Percentiles rank a stretch among this genome's conserved stretches.
phyloP scores from a whole-genome alignment of 2,797 vertebrate genomes.

The Pangasius sanitwongsei region DNA sequence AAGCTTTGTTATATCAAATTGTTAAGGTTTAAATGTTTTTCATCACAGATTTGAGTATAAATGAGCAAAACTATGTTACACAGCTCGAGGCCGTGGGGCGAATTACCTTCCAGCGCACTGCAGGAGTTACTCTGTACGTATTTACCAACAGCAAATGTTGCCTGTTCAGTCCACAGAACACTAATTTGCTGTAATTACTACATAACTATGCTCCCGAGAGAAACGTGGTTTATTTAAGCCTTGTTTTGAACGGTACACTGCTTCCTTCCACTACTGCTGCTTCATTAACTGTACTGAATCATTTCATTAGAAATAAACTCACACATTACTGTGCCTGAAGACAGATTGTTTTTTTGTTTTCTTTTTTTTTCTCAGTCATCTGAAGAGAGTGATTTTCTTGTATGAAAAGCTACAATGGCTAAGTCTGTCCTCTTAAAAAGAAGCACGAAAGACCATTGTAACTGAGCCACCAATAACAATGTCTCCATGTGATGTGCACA shows the following conservation, averaged over 20 bases:
- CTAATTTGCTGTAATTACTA: conserved; percentile 27
- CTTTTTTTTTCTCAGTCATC: not conserved
- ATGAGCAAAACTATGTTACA: not conserved
- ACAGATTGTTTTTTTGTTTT: not conserved
- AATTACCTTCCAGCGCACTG: not conserved
- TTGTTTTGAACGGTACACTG: not conserved
- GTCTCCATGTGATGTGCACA: too few species aligned
- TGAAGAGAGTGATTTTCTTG: not conserved
- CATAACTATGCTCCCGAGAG: conserved; percentile 6
- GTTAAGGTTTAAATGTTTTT: not conserved
- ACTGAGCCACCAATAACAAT: too few species aligned
- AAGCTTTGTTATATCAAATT: not conserved
- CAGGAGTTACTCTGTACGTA: not conserved
- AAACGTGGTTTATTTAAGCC: conserved; percentile 15
- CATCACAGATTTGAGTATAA: not conserved
- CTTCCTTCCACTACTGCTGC: not conserved
- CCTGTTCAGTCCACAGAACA: conserved; percentile 20
- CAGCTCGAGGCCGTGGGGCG: not conserved
- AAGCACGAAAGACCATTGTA: too few species aligned
- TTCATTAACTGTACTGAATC: conserved; percentile 30
- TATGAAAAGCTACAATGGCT: not conserved
- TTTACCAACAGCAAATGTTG: conserved; percentile 29
- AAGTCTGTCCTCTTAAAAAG: not conserved
- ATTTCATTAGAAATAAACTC: conserved; percentile 27
- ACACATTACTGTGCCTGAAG: not conserved